phyloP scores from a whole-genome alignment of 1,140 invertebrate genomes.

The Achroia grisella region DNA sequence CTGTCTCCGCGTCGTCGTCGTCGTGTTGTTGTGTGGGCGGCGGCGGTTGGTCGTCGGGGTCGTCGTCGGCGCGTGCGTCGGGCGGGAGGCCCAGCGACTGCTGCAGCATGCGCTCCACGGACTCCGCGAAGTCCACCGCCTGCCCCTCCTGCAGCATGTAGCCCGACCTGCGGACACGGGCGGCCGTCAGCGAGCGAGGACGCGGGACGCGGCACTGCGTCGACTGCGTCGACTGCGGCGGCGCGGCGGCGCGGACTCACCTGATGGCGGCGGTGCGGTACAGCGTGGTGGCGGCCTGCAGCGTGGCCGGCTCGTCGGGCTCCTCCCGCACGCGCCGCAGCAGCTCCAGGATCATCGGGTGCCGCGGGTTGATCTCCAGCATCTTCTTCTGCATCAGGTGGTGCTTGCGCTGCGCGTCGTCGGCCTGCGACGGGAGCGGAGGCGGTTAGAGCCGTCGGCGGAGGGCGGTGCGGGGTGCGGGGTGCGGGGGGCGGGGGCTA shows the following conservation, averaged over 20 bases:
- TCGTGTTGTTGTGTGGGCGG: no score
- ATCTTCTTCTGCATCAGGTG: conserved; percentile 98
- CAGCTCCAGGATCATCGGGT: conserved; percentile 96
- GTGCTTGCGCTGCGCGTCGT: conserved; percentile 93
- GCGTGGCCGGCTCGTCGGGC: conserved; percentile 85
- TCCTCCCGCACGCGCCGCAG: conserved; percentile 88
- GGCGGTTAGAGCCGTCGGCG: background rate
- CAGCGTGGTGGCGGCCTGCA: conserved; percentile 92
- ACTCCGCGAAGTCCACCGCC: conserved; percentile 46
- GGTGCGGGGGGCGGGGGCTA: background rate
- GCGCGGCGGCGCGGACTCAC: conserved; percentile 4
- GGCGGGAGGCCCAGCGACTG: conserved; percentile 37
- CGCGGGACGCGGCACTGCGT: background rate
- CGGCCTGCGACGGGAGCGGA: conserved; percentile 57
- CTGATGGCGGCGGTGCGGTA: conserved; percentile 95
- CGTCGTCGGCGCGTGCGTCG: conserved; percentile 28
- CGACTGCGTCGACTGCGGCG: background rate
- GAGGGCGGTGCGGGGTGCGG: no score
- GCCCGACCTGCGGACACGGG: conserved; percentile 25
- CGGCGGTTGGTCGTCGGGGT: conserved; percentile 11
- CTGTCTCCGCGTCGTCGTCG: conserved; percentile 13
- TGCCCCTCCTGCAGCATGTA: conserved; percentile 61
- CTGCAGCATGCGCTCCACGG: conserved; percentile 53
- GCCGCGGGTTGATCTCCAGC: conserved; percentile 97
- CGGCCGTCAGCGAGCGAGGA: background rate